Conservation (phyloP, 1,140 invertebrate genomes). For the Drosophila busckii region DNA sequence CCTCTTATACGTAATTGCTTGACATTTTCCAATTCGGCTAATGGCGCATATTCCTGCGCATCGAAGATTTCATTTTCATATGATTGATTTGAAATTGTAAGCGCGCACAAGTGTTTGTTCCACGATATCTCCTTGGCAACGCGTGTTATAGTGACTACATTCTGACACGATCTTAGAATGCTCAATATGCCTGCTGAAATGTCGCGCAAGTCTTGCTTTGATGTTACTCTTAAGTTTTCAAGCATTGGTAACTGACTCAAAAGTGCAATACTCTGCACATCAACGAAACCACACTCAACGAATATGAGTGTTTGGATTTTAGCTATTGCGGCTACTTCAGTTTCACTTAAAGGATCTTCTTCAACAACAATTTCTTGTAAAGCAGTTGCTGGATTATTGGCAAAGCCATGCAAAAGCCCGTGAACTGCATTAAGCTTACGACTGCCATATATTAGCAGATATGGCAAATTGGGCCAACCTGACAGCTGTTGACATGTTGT, state of each 20-base stretch:
- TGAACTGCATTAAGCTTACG: neutral
- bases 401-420: neutral
- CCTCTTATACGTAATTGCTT: slow-evolving; percentile 1
- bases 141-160: neutral
- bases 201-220: neutral
- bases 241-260: neutral
- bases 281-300: neutral
- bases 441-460: neutral
- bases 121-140: neutral
- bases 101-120: neutral
- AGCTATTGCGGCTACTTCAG: neutral
- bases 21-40: neutral
- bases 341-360: neutral
- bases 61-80: neutral
- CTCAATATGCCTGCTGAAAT: neutral
- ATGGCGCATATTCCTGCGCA: slow-evolving; percentile 1
- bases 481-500: neutral
- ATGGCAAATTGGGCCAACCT: neutral
- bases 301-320: neutral
- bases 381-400: neutral
- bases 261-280: neutral
- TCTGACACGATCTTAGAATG: neutral
- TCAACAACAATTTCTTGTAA: neutral
- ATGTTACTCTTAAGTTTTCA: neutral
- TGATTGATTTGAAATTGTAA: slow-evolving; percentile 1